Base-by-base conservation (phyloP, 2,888 invertebrate species). In the Odontomyia ornata region DNA sequence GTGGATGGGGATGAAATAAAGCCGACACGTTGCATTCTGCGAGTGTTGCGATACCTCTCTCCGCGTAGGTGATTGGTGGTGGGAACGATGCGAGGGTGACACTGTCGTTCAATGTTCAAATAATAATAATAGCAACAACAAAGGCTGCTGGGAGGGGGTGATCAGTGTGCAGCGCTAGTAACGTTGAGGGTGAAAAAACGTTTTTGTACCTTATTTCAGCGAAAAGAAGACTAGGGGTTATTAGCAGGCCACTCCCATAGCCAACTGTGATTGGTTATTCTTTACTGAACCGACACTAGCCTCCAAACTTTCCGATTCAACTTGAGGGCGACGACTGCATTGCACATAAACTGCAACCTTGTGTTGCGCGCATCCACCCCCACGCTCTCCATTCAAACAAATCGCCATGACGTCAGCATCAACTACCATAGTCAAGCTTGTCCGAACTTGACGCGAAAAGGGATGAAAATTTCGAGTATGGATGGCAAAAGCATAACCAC, bases 251-350 rank as follows among this genome's bases (percentile, higher is more conserved):
- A 79, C 79, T 77, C 79, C 79, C 76, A 77, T 69, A 69, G 76
- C 67, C 62, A 64, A 43, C 76, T 79, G 77, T 79, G 79, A 79
- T 79, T 79, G 79, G 79, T 79, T 64, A 69, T 73, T 57, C 73
- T 71, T 30, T 13, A 25, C 77, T 76, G 69, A 47, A 69, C 56
- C 60, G 36, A 60, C 43, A 60, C 73, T 73, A 73, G 73, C 73
- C 73, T 69, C 30, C 73, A 52, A 28, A 75, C 21, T 46, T 64
- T 47, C 62, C 18, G 52, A 56, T 72, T 72, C 25, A 18, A 64
- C 64, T 75, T 46, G 62, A 47, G 52, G 62, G 47, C 47, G 60
- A 27, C 46, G 64, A 75, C 60, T 75, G 75, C 75, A 75, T 36
- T 64, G 75, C 75, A 64, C 46, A 46, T 18, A 64, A 62, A 62